Conservation (phyloP, 37 sponge, comb jelly and placozoan species). For the Chondrilla cf. caribensis region DNA sequence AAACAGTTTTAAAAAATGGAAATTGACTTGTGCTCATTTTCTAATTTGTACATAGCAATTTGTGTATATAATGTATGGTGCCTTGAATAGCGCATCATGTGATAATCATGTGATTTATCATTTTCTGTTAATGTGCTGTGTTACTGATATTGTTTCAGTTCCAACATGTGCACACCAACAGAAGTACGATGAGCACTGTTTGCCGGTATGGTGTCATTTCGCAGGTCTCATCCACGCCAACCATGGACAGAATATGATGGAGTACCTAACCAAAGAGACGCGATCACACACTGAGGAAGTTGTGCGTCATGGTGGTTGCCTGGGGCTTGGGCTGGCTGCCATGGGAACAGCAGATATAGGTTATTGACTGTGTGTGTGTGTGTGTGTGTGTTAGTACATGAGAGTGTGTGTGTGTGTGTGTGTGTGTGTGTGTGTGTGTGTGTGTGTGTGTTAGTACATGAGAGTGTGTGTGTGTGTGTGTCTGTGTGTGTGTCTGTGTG, state of each 20-base stretch:
- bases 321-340: slow-evolving; percentile 95
- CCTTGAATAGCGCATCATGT: no score
- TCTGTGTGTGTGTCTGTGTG: slow-evolving; percentile 1
- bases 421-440: slow-evolving; percentile 13
- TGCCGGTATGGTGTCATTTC: no score
- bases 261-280: slow-evolving; percentile 87
- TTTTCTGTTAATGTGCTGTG: no score
- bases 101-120: no score
- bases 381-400: no score
- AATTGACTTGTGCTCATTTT: no score
- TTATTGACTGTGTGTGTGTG: background rate
- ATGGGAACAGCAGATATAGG: slow-evolving; percentile 85
- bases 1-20: no score
- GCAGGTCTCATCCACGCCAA: slow-evolving; percentile 95
- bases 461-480: background rate
- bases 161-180: no score
- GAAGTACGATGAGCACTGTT: no score
- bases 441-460: background rate
- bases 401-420: slow-evolving; percentile 5
- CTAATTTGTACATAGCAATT: no score
- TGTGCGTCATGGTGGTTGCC: slow-evolving; percentile 95
- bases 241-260: slow-evolving; percentile 84
- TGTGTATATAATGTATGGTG: no score
- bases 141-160: no score
- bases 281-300: slow-evolving; percentile 77